Base-by-base conservation (phyloP, 1,140 invertebrate genomes). In the Diuraphis noxia region DNA sequence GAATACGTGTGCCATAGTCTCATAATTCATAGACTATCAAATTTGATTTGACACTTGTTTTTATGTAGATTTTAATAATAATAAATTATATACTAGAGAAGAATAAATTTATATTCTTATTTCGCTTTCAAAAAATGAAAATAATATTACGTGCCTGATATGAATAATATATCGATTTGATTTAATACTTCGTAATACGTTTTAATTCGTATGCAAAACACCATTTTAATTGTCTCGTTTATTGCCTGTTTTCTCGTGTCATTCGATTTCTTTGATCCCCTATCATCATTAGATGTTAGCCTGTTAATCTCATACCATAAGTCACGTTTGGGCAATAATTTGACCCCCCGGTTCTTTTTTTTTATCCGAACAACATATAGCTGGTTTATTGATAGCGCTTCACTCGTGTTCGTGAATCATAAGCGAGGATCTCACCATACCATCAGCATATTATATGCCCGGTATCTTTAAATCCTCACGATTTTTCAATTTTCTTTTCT, bases 271-370 rank as follows among this genome's bases (percentile, higher is more conserved):
- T 36, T 86, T 41, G 82, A 49, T 49, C 84, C 40, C 34, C n/a
- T 86, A 43, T 84, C 41, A n/a, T 86, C n/a, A 43, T 34, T 49
- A 49, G 84, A 49, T 23, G n/a, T 49, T 23, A 79, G 38, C 17
- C n/a, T 72, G 38, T 88, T 79, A 79, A 52, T 91, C 89, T 63
- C 72, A 82, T 77, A 79, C 77, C n/a, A 49, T 82, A 82, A 82
- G 89, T 91, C 89, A 91, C 89, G 89, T 91, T 91, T 52, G 34
- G 89, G 89, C 89, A 91, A 91, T 91, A 91, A 91, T 49, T 43
- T 79, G 25, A 81, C 77, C 72, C 23, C 88, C 77, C 63, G n/a
- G 23, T 41, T 1, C 41, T 89, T 79, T 89, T 79, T 79, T 36
- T 43, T 41, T 21, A 19, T 4, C 63, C 88, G 72, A 21, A 25